Conservation (phyloP, 2,113 vertebrate genomes). For the Falcunculus frontatus region DNA sequence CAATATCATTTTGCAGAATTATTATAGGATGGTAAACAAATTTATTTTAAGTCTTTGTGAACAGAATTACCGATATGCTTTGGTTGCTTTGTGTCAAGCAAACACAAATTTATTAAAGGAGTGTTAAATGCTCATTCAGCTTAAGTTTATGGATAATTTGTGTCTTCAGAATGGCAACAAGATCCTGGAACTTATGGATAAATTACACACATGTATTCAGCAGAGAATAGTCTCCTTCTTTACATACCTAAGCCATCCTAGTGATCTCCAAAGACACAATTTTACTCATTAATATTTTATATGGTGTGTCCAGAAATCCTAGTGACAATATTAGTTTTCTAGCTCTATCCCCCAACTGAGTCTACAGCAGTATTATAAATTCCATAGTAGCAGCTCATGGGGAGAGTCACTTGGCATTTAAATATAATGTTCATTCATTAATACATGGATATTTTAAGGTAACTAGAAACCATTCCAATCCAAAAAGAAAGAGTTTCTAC, state of each 20-base stretch:
- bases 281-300: background rate
- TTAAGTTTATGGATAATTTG: background rate
- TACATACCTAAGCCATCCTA: background rate
- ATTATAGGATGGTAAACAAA: background rate
- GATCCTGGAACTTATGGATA: background rate
- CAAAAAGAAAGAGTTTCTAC: background rate
- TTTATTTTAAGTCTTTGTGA: background rate
- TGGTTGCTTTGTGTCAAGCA: background rate
- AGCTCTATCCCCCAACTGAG: background rate
- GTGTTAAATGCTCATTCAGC: background rate
- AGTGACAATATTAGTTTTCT: background rate
- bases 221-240: background rate
- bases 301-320: background rate
- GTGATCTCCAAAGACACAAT: background rate
- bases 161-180: background rate
- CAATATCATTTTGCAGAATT: background rate
- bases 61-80: background rate
- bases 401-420: background rate
- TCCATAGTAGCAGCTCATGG: background rate
- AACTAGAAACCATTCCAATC: background rate
- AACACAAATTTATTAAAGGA: background rate
- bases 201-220: background rate
- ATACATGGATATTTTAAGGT: background rate
- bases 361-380: background rate
- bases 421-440: background rate